These are phyloP conservation scores for Butorides virescens DNA, from an alignment of 2,113 vertebrate species.

Conservation along the genomic window DNA sequence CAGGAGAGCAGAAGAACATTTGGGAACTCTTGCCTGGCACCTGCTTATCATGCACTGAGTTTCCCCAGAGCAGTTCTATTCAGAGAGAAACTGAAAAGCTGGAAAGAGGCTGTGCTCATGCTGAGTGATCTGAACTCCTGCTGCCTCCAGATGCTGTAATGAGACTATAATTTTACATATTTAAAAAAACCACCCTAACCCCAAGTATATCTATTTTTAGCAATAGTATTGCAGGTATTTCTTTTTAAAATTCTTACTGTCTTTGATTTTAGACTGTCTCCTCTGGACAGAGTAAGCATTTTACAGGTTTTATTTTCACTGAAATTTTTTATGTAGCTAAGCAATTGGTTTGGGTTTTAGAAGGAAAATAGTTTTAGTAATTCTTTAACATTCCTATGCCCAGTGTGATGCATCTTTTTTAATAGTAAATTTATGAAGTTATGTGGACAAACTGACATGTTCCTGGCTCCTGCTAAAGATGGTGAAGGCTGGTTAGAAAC, in stretches of 20 bases:
- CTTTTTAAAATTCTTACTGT: neutral
- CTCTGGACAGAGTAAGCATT: neutral
- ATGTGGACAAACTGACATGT: neutral
- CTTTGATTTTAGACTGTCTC: neutral
- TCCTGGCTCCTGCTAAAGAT: neutral
- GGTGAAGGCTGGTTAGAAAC: neutral
- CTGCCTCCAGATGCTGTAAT: neutral
- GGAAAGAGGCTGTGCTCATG: neutral
- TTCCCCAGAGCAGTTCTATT: neutral
- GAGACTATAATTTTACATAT: neutral
- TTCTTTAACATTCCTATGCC: neutral
- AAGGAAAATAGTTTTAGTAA: neutral
- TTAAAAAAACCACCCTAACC: fast-evolving
- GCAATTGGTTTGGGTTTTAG: neutral
- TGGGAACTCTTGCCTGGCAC: neutral
- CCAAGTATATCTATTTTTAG: neutral
- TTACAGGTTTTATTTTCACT: neutral
- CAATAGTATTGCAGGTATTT: neutral
- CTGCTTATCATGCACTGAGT: neutral
- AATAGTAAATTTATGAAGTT: neutral
- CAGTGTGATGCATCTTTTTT: neutral
- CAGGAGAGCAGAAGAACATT: neutral
- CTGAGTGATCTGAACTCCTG: neutral
- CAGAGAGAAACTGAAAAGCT: neutral
- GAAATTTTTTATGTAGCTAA: neutral